phyloP scores from a whole-genome alignment of 2,888 invertebrate species.

The Dendrolimus pini region DNA sequence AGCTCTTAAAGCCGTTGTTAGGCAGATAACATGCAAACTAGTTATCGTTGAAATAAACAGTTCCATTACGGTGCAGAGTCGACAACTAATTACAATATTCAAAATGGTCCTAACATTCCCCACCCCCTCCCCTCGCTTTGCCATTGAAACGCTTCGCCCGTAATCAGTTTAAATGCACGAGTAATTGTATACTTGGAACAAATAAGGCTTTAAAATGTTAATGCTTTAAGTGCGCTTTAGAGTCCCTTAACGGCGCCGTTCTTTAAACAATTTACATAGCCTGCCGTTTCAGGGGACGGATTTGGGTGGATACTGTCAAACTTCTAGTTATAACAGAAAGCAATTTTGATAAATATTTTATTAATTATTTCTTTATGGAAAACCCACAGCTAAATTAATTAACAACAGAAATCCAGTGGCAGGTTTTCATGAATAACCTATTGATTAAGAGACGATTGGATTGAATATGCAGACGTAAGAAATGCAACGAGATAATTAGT shows the following conservation, averaged over 20 bases:
- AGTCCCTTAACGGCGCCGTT: constrained; percentile 43
- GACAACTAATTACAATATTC: constrained; percentile 48
- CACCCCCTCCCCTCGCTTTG: not conserved
- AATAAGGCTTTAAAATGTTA: constrained; percentile 65
- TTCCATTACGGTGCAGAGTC: constrained; percentile 3
- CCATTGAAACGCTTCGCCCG: constrained; percentile 7
- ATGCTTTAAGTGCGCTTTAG: constrained; percentile 58
- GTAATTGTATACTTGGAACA: constrained; percentile 63
- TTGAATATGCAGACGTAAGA: too few species aligned
- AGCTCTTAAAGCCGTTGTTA: too few species aligned
- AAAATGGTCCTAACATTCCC: constrained; percentile 25
- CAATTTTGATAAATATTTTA: not conserved
- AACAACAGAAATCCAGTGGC: too few species aligned
- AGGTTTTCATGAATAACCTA: too few species aligned
- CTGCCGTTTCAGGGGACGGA: constrained; percentile 25
- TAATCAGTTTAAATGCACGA: constrained; percentile 61
- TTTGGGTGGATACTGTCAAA: constrained; percentile 4
- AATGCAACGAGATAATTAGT: too few species aligned
- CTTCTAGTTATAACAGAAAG: constrained; percentile 2
- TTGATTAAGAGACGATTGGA: too few species aligned
- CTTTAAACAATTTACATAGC: constrained; percentile 66
- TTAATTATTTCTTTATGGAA: too few species aligned
- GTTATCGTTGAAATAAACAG: constrained; percentile 7
- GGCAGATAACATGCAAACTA: not conserved
- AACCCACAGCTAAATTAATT: not conserved